Base-by-base conservation (phyloP, 1,140 invertebrate species). In the Leptonema lineaticorne region DNA sequence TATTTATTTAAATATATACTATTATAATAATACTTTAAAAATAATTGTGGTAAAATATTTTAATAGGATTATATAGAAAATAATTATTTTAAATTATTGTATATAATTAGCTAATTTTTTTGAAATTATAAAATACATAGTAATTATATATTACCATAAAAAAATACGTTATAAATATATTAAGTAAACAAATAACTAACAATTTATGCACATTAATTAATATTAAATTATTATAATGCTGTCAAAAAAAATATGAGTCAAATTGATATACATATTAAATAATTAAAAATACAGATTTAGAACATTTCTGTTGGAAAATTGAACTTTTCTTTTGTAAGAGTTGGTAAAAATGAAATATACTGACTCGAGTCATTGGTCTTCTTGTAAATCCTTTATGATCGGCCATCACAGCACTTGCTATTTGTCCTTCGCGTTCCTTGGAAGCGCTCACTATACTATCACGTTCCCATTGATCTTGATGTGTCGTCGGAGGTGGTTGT, bases 321-420 rank as follows among this genome's bases (percentile, higher is more conserved):
- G 7, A 18, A n/a, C n/a, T n/a, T n/a, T n/a, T n/a, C n/a, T n/a
- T n/a, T n/a, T n/a, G n/a, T 11, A 48, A 48, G 9, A 46, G 24
- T 24, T 50, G 24, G 8, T 58, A 5, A 6, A 58, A 16, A 16
- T 41, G 16, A 41, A 41, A 41, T 41, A 1, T 46, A 57, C 69
- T 68, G 22, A 81, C 79, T 74, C 78, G 74, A 6, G 79, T 77
- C 62, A 82, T 79, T 0, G 80, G 80, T 5, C 80, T 48, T n/a
- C 80, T 58, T 2, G 79, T 80, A 74, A 82, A 81, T 0, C 80
- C 80, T 16, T 78, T 58, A 59, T 79, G 77, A 50, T 81, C 80
- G 1, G 76, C 77, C 79, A 82, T 81, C 1, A 82, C 79, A n/a
- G 78, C 78, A 48, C 79, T 80, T 14, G 79, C 62, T 11, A 73